phyloP scores from a whole-genome alignment of 2,888 invertebrate species.

The Euplexia lucipara region DNA sequence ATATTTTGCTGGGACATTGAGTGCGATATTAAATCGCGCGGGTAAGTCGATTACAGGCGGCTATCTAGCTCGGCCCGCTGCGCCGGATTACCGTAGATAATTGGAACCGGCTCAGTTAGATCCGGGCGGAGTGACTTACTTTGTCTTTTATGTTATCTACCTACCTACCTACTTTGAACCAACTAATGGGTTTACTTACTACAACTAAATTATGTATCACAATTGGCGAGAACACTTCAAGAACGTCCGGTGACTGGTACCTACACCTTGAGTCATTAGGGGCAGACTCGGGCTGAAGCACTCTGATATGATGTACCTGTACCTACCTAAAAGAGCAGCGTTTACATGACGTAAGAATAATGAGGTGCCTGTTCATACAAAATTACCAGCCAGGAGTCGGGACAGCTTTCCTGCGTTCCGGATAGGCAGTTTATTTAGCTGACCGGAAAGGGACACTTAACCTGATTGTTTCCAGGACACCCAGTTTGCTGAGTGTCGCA shows the following conservation, averaged over 20 bases:
- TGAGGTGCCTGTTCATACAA: not conserved
- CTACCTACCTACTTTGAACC: slow-evolving; percentile 52
- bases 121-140: slow-evolving; percentile 62
- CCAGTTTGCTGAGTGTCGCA: slow-evolving; percentile 5
- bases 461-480: slow-evolving; percentile 8
- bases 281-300: slow-evolving; percentile 18
- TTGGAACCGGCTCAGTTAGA: slow-evolving; percentile 72
- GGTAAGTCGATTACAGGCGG: slow-evolving; percentile 82
- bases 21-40: slow-evolving; percentile 83
- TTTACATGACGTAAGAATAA: not conserved
- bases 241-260: slow-evolving; percentile 33
- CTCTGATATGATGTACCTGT: slow-evolving; percentile 16
- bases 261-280: slow-evolving; percentile 26
- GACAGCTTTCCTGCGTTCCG: not conserved
- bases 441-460: slow-evolving; percentile 1
- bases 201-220: slow-evolving; percentile 57
- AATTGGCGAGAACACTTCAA: slow-evolving; percentile 47
- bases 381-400: not conserved
- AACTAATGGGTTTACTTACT: slow-evolving; percentile 63
- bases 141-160: slow-evolving; percentile 60
- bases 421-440: slow-evolving; percentile 12
- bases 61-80: slow-evolving; percentile 75
- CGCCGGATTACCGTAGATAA: slow-evolving; percentile 80
- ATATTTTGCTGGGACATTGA: slow-evolving; percentile 81
- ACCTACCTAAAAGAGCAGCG: not conserved